Evolutionary conservation across 2,113 vertebrate species (phyloP).

Genomic region (Peromyscus maniculatus): DNA sequence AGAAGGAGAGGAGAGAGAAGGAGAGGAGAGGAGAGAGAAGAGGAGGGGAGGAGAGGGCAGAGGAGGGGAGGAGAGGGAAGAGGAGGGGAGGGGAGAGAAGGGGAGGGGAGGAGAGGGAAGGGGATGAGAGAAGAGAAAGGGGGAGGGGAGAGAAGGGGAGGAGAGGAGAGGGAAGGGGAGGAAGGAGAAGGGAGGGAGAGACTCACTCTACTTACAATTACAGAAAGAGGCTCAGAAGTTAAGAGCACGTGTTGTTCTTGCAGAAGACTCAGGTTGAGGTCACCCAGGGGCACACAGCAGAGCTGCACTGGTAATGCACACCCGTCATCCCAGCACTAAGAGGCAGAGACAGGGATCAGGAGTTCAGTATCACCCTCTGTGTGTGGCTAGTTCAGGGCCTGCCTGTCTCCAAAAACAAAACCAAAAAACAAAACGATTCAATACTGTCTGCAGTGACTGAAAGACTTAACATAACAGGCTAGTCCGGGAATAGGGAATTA

Average conservation of each 20-base stretch:
- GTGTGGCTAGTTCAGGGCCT: neutral
- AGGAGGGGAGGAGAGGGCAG: too few species aligned
- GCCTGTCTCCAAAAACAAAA: neutral
- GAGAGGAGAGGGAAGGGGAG: neutral
- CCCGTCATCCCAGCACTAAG: neutral
- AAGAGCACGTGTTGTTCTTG: neutral
- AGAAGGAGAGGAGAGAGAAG: neutral
- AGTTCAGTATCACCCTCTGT: neutral
- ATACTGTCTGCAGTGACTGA: neutral
- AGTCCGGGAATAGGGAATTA: neutral
- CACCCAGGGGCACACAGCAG: neutral
- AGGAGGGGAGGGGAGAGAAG: too few species aligned
- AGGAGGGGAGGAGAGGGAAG: too few species aligned
- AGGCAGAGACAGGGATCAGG: neutral
- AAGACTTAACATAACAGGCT: neutral
- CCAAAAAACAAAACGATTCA: neutral
- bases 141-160: too few species aligned
- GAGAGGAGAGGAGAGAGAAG: neutral
- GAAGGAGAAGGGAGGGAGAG: neutral
- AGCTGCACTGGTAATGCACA: neutral
- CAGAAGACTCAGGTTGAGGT: neutral
- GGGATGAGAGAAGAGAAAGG: too few species aligned
- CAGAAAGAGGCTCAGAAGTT: neutral
- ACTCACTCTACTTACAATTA: neutral
- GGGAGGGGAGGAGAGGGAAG: neutral